Evolutionary conservation across 2,888 invertebrate genomes (phyloP), one percentile per base, ranked within the genome.

Genomic region (Synergus itoensis): DNA sequence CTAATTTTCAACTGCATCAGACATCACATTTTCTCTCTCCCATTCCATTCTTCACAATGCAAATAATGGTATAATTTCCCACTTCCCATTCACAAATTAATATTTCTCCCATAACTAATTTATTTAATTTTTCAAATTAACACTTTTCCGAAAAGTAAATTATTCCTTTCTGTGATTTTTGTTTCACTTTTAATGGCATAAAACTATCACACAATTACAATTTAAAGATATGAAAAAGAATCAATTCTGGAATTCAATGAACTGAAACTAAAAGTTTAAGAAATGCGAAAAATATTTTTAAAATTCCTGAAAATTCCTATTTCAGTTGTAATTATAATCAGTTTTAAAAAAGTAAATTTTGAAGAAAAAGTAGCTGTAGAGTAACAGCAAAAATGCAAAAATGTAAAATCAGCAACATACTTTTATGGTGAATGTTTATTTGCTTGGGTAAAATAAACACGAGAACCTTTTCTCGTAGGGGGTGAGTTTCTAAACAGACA

Each of bases 401-500:
- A n/a, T n/a, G n/a, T 69, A 48, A 69, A 69, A 45, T 41, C 45
- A 69, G 28, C 28, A 45, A 48, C 45, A 69, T 21, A 28, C 28
- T 18, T 45, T 28, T 69, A 21, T 12, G 21, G 21, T 60, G 21
- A 60, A 12, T 11, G 60, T 21, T 9, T 21, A 60, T 12, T 21
- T 12, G 11, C 1, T 18, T 60, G 12, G 9, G 63, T 21, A 53
- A 64, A 65, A 65, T 40, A 36, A 48, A 45, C 53, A 48, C 12
- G 48, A 45, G 41, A 18, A 48, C 36, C 77, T 36, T 28, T 77
- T 36, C 53, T 40, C 11, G n/a, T 76, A 9, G 16, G 28, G 45
- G 60, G 60, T 12, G 60, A 69, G 48, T 62, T 63, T 78, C 40
- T 78, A 62, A 77, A 73, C 64, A 40, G 45, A 62, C n/a, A 43